Evolutionary conservation across 37 sponge, comb jelly and placozoan species (phyloP).

Genomic region (Amphimedon queenslandica): DNA sequence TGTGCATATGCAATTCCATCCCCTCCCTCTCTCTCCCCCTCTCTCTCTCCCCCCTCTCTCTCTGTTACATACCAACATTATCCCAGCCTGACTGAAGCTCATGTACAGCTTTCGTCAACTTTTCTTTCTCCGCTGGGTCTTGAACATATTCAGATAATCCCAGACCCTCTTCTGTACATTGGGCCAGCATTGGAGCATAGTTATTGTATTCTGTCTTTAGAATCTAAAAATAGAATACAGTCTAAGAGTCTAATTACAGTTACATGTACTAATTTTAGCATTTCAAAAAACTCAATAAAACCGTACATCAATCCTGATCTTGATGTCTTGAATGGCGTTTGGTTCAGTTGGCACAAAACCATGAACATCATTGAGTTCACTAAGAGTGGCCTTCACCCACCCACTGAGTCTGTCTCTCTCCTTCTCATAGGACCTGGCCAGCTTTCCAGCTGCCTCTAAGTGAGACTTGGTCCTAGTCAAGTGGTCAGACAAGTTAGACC

Average conservation of each 20-base stretch:
- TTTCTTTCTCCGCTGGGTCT: constrained; percentile 9
- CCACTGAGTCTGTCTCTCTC: constrained; percentile 17
- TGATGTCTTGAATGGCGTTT: constrained; percentile 38
- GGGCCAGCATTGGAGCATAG: constrained; percentile 26
- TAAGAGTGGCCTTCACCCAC: constrained; percentile 38
- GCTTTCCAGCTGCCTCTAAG: constrained; percentile 16
- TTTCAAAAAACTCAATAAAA: neutral
- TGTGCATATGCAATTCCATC: neutral
- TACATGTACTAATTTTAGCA: neutral
- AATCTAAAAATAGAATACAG: constrained; percentile 4
- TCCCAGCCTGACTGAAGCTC: constrained; percentile 50
- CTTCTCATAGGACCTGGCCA: constrained; percentile 43
- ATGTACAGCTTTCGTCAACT: constrained; percentile 6
- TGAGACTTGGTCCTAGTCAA: constrained; percentile 14
- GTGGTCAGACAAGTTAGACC: constrained; percentile 29
- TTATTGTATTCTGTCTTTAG: constrained; percentile 44
- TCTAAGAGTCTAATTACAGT: constrained; percentile 5
- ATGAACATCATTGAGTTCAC: constrained; percentile 5
- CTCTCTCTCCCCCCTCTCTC: neutral
- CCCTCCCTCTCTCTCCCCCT: neutral
- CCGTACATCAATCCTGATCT: constrained; percentile 44
- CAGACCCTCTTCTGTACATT: constrained; percentile 38
- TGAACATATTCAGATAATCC: constrained; percentile 24
- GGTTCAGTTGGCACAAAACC: constrained; percentile 47
- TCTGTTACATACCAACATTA: constrained; percentile 1